Conservation (phyloP, 2,113 vertebrate genomes). For the Chaetodon trifascialis region DNA sequence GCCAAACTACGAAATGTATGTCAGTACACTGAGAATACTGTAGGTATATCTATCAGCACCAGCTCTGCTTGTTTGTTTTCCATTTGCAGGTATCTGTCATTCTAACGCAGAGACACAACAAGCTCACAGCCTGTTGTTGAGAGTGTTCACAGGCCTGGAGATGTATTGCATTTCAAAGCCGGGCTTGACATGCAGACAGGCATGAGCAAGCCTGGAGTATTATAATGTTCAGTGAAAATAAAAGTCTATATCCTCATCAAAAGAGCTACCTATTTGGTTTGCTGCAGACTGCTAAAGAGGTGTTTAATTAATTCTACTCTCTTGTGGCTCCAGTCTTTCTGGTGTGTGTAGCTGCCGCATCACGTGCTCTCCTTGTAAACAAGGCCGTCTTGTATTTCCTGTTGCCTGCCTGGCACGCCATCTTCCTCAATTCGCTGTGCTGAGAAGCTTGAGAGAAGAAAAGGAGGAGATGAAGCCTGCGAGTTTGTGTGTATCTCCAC, state of each 20-base stretch:
- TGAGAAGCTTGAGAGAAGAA: slow-evolving; percentile 9
- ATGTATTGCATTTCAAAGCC: slow-evolving; percentile 79
- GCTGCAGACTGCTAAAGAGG: slow-evolving; percentile 36
- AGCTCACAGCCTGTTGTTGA: slow-evolving; percentile 31
- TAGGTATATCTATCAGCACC: slow-evolving; percentile 46
- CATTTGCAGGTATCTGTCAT: slow-evolving; percentile 65
- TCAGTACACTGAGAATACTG: slow-evolving; percentile 9
- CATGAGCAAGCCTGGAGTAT: slow-evolving; percentile 61
- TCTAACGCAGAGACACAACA: slow-evolving; percentile 62
- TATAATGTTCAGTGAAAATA: slow-evolving; percentile 36
- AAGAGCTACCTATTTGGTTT: slow-evolving; percentile 27
- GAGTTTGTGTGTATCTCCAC: not conserved
- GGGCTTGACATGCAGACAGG: slow-evolving; percentile 58
- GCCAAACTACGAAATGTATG: slow-evolving; percentile 20
- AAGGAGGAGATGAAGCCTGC: slow-evolving; percentile 3
- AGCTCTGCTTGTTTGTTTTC: slow-evolving; percentile 64
- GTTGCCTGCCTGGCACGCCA: slow-evolving; percentile 70
- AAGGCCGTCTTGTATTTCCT: slow-evolving; percentile 79
- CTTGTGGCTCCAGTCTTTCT: slow-evolving; percentile 60
- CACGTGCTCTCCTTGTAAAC: slow-evolving; percentile 67
- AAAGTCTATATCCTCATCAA: slow-evolving; percentile 33
- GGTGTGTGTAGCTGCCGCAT: slow-evolving; percentile 56
- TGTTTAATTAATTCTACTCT: slow-evolving; percentile 62
- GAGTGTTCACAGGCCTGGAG: slow-evolving; percentile 52
- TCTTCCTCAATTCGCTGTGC: slow-evolving; percentile 18